phyloP scores from a whole-genome alignment of 2,113 vertebrate species.

The Uropsilus gracilis region DNA sequence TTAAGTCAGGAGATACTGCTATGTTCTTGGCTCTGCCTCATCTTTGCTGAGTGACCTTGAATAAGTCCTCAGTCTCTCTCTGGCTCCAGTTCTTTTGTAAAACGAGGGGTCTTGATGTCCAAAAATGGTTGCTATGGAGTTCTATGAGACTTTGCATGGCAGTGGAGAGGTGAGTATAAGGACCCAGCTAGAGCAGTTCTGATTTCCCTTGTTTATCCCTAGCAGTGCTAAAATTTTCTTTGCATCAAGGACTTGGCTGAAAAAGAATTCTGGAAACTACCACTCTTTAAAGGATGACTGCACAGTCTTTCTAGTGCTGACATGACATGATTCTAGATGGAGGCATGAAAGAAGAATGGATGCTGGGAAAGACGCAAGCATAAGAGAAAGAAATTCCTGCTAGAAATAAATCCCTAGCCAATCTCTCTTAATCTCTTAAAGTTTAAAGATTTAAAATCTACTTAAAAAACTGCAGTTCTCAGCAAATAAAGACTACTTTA shows the following conservation, averaged over 20 bases:
- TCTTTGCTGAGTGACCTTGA: neutral
- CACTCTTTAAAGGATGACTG: neutral
- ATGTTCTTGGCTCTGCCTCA: neutral
- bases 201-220: neutral
- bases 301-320: neutral
- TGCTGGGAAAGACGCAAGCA: slow-evolving; percentile 53
- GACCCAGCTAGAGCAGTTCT: neutral
- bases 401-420: slow-evolving; percentile 71
- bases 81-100: neutral
- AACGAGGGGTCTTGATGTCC: neutral
- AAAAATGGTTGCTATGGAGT: neutral
- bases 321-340: neutral
- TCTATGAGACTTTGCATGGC: neutral
- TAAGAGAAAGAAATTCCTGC: slow-evolving; percentile 69
- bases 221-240: neutral
- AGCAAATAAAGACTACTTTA: slow-evolving; percentile 77
- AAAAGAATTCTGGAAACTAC: neutral
- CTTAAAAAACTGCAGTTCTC: slow-evolving; percentile 76
- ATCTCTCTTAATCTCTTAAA: slow-evolving; percentile 69
- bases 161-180: neutral
- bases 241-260: slow-evolving; percentile 25
- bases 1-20: neutral
- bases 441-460: slow-evolving; percentile 79
- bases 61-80: neutral
- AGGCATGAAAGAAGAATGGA: slow-evolving; percentile 37